phyloP scores from a whole-genome alignment of 2,888 invertebrate species.

The Myopa tessellatipennis region DNA sequence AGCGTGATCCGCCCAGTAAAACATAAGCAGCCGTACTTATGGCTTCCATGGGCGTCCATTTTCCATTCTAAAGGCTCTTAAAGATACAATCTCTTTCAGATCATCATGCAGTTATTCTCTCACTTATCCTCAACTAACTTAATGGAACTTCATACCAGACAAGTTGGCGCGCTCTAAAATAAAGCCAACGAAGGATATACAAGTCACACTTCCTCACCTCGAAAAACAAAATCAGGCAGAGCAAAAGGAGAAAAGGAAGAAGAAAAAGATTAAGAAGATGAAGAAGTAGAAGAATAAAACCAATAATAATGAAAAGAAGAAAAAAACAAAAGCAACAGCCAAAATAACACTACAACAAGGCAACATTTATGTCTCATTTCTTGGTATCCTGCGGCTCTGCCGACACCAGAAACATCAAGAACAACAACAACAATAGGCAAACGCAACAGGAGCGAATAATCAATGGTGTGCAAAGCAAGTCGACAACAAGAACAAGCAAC shows the following conservation, averaged over 20 bases:
- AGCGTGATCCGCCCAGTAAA: too few species aligned
- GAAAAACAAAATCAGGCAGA: not conserved
- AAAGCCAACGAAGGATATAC: not conserved
- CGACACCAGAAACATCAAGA: not conserved
- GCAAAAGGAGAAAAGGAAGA: not conserved
- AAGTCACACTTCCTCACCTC: not conserved
- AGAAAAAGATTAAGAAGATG: not conserved
- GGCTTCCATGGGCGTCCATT: too few species aligned
- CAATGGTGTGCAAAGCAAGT: not conserved
- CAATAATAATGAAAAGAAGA: not conserved
- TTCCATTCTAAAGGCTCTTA: too few species aligned
- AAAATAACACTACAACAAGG: not conserved
- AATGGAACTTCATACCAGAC: not conserved
- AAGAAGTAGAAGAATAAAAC: not conserved
- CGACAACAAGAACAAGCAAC: not conserved
- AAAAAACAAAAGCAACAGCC: not conserved
- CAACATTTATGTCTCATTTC: slow-evolving; percentile 34
- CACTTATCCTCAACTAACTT: not conserved
- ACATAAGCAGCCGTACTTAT: too few species aligned
- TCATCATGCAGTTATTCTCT: not conserved
- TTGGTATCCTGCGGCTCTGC: slow-evolving; percentile 33
- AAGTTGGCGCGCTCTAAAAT: not conserved
- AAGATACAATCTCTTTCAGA: too few species aligned
- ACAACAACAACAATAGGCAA: not conserved
- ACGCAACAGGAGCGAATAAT: not conserved